These are phyloP conservation scores for Geotrypetes seraphini DNA, from an alignment of 2,797 vertebrate genomes.

Conservation along the genomic window DNA sequence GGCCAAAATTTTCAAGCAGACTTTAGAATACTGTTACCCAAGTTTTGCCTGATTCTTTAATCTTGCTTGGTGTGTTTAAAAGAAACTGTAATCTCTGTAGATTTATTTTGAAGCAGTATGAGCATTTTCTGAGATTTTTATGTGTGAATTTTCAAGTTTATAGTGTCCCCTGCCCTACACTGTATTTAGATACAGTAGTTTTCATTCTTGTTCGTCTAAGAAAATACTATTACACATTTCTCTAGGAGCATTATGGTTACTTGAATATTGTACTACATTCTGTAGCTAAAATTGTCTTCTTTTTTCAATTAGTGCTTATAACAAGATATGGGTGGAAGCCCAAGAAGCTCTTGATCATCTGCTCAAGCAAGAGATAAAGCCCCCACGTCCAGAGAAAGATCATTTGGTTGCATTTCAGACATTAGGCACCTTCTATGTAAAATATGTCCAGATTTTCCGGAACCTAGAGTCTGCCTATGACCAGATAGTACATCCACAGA, in stretches of 20 bases:
- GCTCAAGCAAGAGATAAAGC: conserved; percentile 49
- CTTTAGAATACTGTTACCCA: too few species aligned
- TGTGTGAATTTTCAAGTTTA: too few species aligned
- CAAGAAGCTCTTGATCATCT: conserved; percentile 54
- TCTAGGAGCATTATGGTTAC: neutral
- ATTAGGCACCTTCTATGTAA: conserved; percentile 59
- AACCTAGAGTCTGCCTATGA: conserved; percentile 53
- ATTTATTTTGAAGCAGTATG: too few species aligned
- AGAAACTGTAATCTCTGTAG: too few species aligned
- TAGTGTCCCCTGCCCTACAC: too few species aligned
- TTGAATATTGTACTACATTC: neutral
- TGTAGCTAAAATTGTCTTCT: neutral
- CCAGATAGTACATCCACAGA: conserved; percentile 62
- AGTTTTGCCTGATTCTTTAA: too few species aligned
- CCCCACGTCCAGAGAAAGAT: conserved; percentile 38
- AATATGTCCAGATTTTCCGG: conserved; percentile 63
- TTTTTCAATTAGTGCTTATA: conserved; percentile 47
- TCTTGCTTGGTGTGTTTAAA: too few species aligned
- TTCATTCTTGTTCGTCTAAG: too few species aligned
- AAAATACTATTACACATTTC: too few species aligned
- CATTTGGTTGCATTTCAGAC: conserved; percentile 38
- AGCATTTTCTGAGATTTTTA: too few species aligned
- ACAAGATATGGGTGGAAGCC: conserved; percentile 60
- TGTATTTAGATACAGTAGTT: too few species aligned
- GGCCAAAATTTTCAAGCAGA: too few species aligned